Conservation (phyloP, 2,888 invertebrate genomes). For the Nomada ferruginata region DNA sequence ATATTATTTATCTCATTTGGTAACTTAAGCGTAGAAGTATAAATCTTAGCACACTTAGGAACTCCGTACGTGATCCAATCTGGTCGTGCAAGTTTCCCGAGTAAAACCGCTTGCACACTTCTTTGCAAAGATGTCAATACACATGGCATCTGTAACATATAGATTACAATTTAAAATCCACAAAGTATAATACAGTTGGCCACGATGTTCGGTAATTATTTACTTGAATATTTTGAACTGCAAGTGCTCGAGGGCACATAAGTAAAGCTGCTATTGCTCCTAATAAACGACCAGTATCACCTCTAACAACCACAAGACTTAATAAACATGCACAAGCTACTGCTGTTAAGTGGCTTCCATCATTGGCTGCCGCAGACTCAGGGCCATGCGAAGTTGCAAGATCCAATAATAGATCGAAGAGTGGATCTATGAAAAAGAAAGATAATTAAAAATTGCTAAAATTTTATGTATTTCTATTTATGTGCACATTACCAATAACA, state of each 20-base stretch:
- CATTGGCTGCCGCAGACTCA: conserved; percentile 86
- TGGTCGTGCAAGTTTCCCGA: conserved; percentile 93
- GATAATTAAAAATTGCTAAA: conserved; percentile 11
- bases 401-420: conserved; percentile 94
- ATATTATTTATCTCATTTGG: conserved; percentile 85
- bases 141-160: conserved; percentile 89
- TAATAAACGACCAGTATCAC: conserved; percentile 95
- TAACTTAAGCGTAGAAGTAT: conserved; percentile 87
- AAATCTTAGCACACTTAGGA: conserved; percentile 90
- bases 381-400: conserved; percentile 90
- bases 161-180: conserved; percentile 40
- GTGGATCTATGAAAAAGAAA: conserved; percentile 87
- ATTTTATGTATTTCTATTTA: not conserved
- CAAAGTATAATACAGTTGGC: not conserved
- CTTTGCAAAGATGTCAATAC: conserved; percentile 94
- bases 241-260: conserved; percentile 92
- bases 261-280: conserved; percentile 94
- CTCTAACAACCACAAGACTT: conserved; percentile 95
- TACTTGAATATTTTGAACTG: conserved; percentile 92
- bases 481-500: conserved; percentile 86
- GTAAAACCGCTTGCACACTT: conserved; percentile 94
- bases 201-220: not conserved
- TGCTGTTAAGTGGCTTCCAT: conserved; percentile 91
- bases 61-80: conserved; percentile 96
- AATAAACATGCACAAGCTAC: conserved; percentile 96